Conservation (phyloP, 2,113 vertebrate species). For the Setophaga coronata region DNA sequence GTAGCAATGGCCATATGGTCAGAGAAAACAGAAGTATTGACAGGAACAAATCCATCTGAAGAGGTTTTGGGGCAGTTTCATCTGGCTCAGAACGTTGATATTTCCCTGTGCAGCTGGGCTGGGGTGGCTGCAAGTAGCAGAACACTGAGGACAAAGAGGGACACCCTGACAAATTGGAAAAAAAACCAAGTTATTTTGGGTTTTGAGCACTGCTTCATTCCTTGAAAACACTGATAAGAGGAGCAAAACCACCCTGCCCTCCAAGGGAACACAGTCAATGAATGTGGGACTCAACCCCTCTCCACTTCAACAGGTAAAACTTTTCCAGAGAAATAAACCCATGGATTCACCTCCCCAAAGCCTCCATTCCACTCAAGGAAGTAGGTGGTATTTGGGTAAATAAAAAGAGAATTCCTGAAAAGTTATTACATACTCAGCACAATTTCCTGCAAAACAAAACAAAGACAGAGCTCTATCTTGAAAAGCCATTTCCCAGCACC, state of each 20-base stretch:
- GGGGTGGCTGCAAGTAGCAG: not conserved
- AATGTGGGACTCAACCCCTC: not conserved
- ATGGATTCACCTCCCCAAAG: rapidly evolving
- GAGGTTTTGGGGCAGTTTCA: not conserved
- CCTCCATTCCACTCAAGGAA: not conserved
- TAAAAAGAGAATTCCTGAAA: slow-evolving; percentile 10
- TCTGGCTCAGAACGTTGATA: rapidly evolving
- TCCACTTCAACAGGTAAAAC: not conserved
- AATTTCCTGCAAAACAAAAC: slow-evolving; percentile 1
- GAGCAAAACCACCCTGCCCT: not conserved
- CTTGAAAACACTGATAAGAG: not conserved
- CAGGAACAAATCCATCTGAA: not conserved
- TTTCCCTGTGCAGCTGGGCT: not conserved
- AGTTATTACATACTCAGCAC: not conserved
- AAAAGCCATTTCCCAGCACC: not conserved
- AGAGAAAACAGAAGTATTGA: not conserved
- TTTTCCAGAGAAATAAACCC: not conserved
- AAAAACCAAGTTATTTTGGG: not conserved
- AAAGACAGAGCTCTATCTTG: not conserved
- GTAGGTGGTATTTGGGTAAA: not conserved
- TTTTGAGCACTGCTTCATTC: not conserved
- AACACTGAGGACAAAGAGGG: not conserved
- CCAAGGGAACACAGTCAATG: not conserved
- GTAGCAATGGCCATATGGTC: not conserved
- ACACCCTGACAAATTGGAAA: not conserved